A percentile compares a stretch with the other conserved stretches of the same genome.
These are phyloP conservation scores for Mactra quadrangularis DNA, from an alignment of 1,140 invertebrate genomes.

Conservation along the genomic window DNA sequence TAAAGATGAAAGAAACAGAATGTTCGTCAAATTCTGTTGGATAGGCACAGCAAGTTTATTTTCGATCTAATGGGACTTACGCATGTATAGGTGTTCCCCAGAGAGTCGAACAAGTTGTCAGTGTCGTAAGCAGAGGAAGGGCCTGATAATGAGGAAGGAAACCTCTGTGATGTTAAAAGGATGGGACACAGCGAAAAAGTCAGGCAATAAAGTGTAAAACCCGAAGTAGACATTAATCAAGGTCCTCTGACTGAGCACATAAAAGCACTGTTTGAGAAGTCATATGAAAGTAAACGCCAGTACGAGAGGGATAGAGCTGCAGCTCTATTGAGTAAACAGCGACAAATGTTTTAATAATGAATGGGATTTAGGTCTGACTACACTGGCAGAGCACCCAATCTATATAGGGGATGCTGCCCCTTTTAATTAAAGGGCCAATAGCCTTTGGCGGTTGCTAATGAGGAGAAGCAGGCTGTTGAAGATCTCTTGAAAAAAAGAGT, in stretches of 20 bases:
- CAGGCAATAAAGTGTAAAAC: neutral
- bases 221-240: neutral
- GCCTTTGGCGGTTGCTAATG: constrained; percentile 7
- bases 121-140: neutral
- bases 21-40: too few relatives aligned
- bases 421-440: neutral
- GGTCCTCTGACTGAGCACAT: constrained; percentile 2
- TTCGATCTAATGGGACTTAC: neutral
- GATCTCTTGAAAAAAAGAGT: neutral
- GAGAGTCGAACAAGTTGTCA: neutral
- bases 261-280: constrained; percentile 5
- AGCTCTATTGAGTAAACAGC: constrained; percentile 1
- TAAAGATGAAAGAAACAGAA: too few relatives aligned
- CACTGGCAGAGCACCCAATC: neutral
- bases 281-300: neutral
- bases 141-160: too few relatives aligned
- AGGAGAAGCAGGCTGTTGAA: constrained; percentile 2
- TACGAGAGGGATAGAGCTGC: neutral
- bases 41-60: neutral
- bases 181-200: too few relatives aligned
- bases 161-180: too few relatives aligned
- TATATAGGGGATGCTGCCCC: neutral
- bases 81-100: neutral
- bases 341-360: neutral
- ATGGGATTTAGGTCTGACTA: neutral